Evolutionary conservation across 2,888 invertebrate species (phyloP).

Genomic region (Athripsodes cinereus): DNA sequence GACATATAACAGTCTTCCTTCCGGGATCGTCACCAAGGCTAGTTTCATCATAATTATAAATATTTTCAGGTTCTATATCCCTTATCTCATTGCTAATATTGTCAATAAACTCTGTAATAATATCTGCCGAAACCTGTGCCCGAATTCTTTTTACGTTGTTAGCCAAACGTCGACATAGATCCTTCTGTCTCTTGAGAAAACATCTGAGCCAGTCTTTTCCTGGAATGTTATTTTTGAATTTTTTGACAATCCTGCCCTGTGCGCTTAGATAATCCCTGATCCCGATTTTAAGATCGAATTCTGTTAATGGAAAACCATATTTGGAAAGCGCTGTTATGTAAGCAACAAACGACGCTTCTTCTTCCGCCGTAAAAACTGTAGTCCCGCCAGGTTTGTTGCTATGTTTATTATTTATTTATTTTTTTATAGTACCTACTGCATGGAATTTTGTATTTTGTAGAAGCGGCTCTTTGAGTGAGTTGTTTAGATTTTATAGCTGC

Average conservation of each 20-base stretch:
- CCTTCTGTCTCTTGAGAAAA: not conserved
- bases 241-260: not conserved
- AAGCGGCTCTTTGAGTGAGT: slow-evolving; percentile 1
- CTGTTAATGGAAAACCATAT: not conserved
- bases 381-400: not conserved
- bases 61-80: not conserved
- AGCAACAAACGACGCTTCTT: not conserved
- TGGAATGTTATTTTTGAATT: slow-evolving; percentile 2
- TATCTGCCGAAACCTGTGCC: not conserved
- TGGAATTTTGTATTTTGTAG: not conserved
- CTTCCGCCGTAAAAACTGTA: not conserved
- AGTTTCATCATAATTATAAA: slow-evolving; percentile 1
- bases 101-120: not conserved
- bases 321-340: not conserved
- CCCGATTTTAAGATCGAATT: not conserved
- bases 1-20: not conserved
- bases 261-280: not conserved
- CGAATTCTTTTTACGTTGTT: not conserved
- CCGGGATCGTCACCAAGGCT: not conserved
- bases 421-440: slow-evolving; percentile 4
- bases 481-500: not conserved
- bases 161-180: not conserved
- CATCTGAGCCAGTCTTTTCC: not conserved
- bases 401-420: not conserved
- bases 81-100: not conserved